These are phyloP conservation scores for Morpho helenor DNA, from an alignment of 2,888 invertebrate species.

Conservation along the genomic window DNA sequence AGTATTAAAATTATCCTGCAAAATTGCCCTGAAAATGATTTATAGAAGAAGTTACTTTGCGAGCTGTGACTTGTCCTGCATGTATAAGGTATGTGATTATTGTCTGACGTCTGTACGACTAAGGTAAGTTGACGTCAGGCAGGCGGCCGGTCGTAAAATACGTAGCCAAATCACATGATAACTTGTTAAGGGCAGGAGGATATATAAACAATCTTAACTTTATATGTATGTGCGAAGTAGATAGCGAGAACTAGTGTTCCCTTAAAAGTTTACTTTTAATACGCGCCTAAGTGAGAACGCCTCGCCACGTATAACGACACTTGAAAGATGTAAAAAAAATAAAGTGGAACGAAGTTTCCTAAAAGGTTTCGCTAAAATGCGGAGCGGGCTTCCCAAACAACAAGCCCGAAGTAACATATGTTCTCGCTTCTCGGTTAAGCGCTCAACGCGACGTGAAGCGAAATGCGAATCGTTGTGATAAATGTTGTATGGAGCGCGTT, in stretches of 20 bases:
- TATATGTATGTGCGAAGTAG: background rate
- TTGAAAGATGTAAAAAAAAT: constrained; percentile 13
- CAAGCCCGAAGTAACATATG: constrained; percentile 7
- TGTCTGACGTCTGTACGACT: too few relatives aligned
- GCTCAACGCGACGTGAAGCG: constrained; percentile 10
- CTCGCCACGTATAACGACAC: background rate
- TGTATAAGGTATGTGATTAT: too few relatives aligned
- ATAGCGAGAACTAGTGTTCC: too few relatives aligned
- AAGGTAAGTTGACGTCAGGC: too few relatives aligned
- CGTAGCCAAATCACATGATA: too few relatives aligned
- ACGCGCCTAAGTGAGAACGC: constrained; percentile 4
- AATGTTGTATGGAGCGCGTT: constrained; percentile 8
- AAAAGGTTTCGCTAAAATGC: constrained; percentile 17
- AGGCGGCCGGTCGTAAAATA: too few relatives aligned
- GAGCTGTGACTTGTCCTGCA: too few relatives aligned
- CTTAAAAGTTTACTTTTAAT: background rate
- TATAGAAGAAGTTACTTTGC: too few relatives aligned
- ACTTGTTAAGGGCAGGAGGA: too few relatives aligned
- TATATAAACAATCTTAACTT: background rate
- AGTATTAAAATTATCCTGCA: too few relatives aligned
- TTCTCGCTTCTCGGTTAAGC: constrained; percentile 3
- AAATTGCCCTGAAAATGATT: too few relatives aligned
- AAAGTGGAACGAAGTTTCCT: constrained; percentile 14
- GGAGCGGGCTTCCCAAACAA: constrained; percentile 9
- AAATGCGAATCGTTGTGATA: constrained; percentile 13